phyloP scores from a whole-genome alignment of 1,140 invertebrate genomes.

The Aphelenchoides avenae region DNA sequence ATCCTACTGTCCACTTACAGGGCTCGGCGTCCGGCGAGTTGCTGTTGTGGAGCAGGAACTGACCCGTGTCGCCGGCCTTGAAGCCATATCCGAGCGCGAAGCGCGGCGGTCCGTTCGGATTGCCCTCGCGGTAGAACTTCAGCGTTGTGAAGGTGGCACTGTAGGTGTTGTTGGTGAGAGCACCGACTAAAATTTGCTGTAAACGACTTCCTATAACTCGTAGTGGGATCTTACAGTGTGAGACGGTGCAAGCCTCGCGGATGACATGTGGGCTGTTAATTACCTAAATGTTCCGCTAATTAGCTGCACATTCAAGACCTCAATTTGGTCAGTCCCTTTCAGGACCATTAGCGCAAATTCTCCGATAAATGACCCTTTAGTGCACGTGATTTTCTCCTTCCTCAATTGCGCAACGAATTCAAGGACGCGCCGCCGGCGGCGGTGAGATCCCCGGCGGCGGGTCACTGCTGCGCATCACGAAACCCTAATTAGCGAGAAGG shows the following conservation, averaged over 20 bases:
- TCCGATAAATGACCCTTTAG: too few species aligned
- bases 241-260: conserved; percentile 57
- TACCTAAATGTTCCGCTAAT: conserved; percentile 33
- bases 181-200: conserved; percentile 54
- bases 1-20: too few species aligned
- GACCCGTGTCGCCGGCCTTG: conserved; percentile 58
- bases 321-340: too few species aligned
- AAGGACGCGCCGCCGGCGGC: too few species aligned
- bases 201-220: not conserved
- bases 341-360: too few species aligned
- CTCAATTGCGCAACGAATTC: too few species aligned
- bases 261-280: conserved; percentile 59
- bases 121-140: conserved; percentile 59
- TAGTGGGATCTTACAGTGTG: conserved; percentile 52
- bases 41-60: conserved; percentile 53
- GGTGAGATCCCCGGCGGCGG: too few species aligned
- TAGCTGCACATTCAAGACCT: conserved; percentile 8
- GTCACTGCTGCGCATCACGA: too few species aligned
- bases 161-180: conserved; percentile 59
- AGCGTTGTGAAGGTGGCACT: conserved; percentile 58
- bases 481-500: too few species aligned
- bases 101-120: conserved; percentile 55
- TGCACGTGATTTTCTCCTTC: too few species aligned
- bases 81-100: conserved; percentile 59
- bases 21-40: conserved; percentile 58